These are phyloP conservation scores for Ammodytes marinus DNA, from an alignment of 2,113 vertebrate species.

Conservation along the genomic window DNA sequence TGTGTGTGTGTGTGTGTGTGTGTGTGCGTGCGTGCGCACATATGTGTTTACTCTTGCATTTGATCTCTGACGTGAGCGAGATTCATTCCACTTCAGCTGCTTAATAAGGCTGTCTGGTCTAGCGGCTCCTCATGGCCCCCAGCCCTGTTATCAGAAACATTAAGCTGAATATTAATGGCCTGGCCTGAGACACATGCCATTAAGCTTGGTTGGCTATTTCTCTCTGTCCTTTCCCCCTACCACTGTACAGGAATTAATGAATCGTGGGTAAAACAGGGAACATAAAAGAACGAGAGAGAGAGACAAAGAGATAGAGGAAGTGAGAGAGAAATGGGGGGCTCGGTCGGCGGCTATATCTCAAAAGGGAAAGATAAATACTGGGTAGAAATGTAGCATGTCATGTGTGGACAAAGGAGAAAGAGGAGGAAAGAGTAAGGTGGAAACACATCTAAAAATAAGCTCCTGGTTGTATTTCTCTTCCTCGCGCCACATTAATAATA, in stretches of 20 bases:
- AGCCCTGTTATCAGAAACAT: constrained; percentile 99
- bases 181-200: constrained; percentile 96
- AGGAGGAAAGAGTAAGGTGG: constrained; percentile 56
- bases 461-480: constrained; percentile 82
- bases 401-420: constrained; percentile 57
- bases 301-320: constrained; percentile 41
- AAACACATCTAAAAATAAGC: constrained; percentile 90
- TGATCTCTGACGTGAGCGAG: constrained; percentile 76
- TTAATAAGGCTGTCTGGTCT: constrained; percentile 86
- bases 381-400: constrained; percentile 54
- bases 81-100: constrained; percentile 87
- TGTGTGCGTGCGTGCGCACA: constrained; percentile 44
- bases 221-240: constrained; percentile 92
- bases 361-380: constrained; percentile 73
- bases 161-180: constrained; percentile 99
- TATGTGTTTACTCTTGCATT: constrained; percentile 82
- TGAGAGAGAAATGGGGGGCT: constrained; percentile 81
- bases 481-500: constrained; percentile 87
- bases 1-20: constrained; percentile 52
- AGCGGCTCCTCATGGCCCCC: constrained; percentile 91
- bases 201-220: constrained; percentile 95
- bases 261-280: constrained; percentile 86
- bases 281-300: constrained; percentile 68
- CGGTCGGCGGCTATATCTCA: constrained; percentile 69
- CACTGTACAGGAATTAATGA: constrained; percentile 97